These are phyloP conservation scores for Entomyzon cyanotis DNA, from an alignment of 2,113 vertebrate species.

Conservation along the genomic window DNA sequence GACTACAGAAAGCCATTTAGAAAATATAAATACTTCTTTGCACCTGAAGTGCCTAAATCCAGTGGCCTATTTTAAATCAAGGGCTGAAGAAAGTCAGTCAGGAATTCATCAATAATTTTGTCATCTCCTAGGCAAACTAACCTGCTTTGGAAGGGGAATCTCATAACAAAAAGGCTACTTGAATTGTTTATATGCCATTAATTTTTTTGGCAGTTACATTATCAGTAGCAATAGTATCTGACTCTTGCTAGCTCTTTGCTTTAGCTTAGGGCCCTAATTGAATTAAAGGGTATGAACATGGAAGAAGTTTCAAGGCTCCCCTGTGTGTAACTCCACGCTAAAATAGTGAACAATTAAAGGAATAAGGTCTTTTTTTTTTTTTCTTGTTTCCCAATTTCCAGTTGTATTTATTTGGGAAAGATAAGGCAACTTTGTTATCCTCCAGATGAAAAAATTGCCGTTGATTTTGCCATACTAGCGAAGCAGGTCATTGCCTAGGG, in stretches of 20 bases:
- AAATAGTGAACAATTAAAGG: slow-evolving; percentile 31
- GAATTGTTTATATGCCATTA: slow-evolving; percentile 29
- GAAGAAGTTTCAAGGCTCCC: slow-evolving; percentile 51
- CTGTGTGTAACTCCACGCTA: neutral
- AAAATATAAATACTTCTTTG: slow-evolving; percentile 7
- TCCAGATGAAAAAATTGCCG: neutral
- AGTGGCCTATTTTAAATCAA: neutral
- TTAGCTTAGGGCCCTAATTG: slow-evolving; percentile 57
- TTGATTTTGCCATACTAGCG: neutral
- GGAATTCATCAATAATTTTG: neutral
- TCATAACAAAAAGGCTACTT: neutral
- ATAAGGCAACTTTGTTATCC: neutral
- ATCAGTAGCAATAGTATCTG: slow-evolving; percentile 43
- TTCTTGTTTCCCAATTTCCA: neutral
- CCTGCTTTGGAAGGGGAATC: neutral
- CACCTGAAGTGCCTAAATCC: neutral
- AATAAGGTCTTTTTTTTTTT: neutral
- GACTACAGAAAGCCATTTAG: slow-evolving; percentile 24
- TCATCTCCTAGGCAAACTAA: neutral
- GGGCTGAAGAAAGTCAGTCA: neutral
- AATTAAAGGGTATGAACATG: slow-evolving; percentile 49
- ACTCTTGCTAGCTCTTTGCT: slow-evolving; percentile 39
- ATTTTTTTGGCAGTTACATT: slow-evolving; percentile 34
- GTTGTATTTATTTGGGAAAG: neutral
- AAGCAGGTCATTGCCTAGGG: slow-evolving; percentile 46